These are phyloP conservation scores for Gymnoscelis rufifasciata DNA, from an alignment of 2,888 invertebrate genomes.

Conservation along the genomic window DNA sequence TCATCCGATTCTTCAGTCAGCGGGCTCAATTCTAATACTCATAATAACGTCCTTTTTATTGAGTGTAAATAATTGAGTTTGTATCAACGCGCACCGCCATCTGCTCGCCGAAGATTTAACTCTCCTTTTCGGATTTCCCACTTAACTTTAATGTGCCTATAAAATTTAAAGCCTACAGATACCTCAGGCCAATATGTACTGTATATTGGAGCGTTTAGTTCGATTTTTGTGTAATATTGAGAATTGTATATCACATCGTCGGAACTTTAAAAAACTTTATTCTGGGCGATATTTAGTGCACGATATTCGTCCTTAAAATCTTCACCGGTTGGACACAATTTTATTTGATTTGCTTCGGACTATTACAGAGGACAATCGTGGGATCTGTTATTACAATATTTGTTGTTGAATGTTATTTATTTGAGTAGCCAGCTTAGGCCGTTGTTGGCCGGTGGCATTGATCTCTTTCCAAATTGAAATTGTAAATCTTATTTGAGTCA, in stretches of 20 bases:
- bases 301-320: constrained; percentile 49
- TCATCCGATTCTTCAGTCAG: constrained; percentile 53
- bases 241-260: constrained; percentile 55
- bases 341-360: constrained; percentile 41
- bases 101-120: constrained; percentile 65
- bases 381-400: constrained; percentile 71
- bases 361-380: constrained; percentile 36
- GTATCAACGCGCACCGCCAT: constrained; percentile 71
- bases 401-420: constrained; percentile 72
- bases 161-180: constrained; percentile 61
- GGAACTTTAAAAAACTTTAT: constrained; percentile 57
- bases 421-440: constrained; percentile 56
- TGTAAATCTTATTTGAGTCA: constrained; percentile 46
- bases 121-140: constrained; percentile 77
- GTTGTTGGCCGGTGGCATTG: constrained; percentile 52
- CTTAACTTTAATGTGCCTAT: constrained; percentile 75
- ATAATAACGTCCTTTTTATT: constrained; percentile 77
- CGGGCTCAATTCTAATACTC: constrained; percentile 70
- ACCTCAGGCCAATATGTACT: constrained; percentile 39
- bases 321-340: constrained; percentile 42
- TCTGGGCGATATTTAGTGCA: constrained; percentile 41
- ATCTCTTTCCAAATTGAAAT: constrained; percentile 48
- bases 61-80: constrained; percentile 79
- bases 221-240: constrained; percentile 35
- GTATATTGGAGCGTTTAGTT: constrained; percentile 39